Evolutionary conservation across 2,797 vertebrate genomes (phyloP), one percentile per base, ranked within the genome.

Genomic region (Acrocephalus scirpaceus): DNA sequence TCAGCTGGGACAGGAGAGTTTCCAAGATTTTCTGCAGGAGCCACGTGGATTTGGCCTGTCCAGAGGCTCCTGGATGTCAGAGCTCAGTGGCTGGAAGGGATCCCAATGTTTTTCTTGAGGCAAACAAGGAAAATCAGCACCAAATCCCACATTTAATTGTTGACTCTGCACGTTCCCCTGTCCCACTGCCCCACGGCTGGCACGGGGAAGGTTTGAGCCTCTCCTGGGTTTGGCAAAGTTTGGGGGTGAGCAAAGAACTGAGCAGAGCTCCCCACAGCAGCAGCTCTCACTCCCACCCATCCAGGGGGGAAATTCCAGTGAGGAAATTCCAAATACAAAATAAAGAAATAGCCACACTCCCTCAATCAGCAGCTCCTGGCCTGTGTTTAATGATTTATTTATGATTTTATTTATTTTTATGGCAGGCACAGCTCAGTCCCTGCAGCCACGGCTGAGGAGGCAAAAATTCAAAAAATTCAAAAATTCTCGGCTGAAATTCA

Each of bases 181-280:
- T 83, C 45, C 48, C 29, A 1, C 22, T 5, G 34, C 6, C 32
- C 44, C 16, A 1, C 0, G 18, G 18, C 61, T 17, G n/a, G 13
- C 23, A 21, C 38, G 3, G 11, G 44, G 40, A 36, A 29, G 18
- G 20, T 13, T 54, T 30, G 4, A 10, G 3, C 4, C 0, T 0
- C 26, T 13, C 34, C 4, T 0, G 47, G 74, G 25, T 10, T 65
- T 36, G 26, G 38, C 10, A 48, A 27, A 53, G 25, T 44, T 58
- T 44, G 16, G 13, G n/a, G 17, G 2, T 5, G 25, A 67, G 51
- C 9, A 38, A 36, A 64, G 27, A 64, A 14, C 38, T 25, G n/a
- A 62, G 5, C 15, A 30, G 6, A 45, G 51, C 26, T 66, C n/a
- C 47, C 23, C 45, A 54, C 25, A 75, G 25, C 38, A 56, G 20